Conservation (phyloP, 2,797 vertebrate genomes). For the Coreius guichenoti region DNA sequence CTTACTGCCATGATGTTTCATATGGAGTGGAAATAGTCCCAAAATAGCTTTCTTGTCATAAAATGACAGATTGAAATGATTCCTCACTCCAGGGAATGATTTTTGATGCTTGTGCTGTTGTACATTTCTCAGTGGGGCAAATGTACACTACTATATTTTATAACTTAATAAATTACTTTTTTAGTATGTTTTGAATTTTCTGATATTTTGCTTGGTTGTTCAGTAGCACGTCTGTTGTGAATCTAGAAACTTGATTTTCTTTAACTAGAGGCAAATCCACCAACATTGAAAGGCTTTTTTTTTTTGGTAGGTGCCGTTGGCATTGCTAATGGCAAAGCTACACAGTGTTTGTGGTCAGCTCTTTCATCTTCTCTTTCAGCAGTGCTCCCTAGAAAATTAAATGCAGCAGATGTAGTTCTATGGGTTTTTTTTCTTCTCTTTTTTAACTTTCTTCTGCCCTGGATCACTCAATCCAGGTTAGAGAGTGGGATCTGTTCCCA, state of each 20-base stretch:
- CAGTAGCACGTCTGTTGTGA: not conserved
- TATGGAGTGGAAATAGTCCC: not conserved
- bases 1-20: not conserved
- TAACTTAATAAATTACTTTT: constrained; percentile 7
- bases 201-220: not conserved
- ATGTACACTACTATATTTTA: not conserved
- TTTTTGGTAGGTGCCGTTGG: constrained; percentile 31
- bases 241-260: constrained; percentile 5
- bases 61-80: constrained; percentile 26
- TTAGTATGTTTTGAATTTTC: not conserved
- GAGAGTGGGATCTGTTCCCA: constrained; percentile 43
- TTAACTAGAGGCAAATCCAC: constrained; percentile 6
- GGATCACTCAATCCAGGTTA: constrained; percentile 29
- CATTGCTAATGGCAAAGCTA: constrained; percentile 43
- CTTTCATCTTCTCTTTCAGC: constrained; percentile 42
- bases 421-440: not conserved
- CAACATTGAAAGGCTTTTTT: not conserved
- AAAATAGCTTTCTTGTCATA: constrained; percentile 31
- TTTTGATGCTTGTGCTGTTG: not conserved
- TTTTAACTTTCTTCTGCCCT: not conserved
- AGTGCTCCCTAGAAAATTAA: constrained; percentile 18
- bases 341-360: constrained; percentile 36
- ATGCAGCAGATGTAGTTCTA: constrained; percentile 31
- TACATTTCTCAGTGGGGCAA: constrained; percentile 7
- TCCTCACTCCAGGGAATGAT: not conserved